Evolutionary conservation across 2,797 vertebrate genomes (phyloP), one percentile per base, ranked within the genome.

Genomic region (Gadopsis bispinosus): DNA sequence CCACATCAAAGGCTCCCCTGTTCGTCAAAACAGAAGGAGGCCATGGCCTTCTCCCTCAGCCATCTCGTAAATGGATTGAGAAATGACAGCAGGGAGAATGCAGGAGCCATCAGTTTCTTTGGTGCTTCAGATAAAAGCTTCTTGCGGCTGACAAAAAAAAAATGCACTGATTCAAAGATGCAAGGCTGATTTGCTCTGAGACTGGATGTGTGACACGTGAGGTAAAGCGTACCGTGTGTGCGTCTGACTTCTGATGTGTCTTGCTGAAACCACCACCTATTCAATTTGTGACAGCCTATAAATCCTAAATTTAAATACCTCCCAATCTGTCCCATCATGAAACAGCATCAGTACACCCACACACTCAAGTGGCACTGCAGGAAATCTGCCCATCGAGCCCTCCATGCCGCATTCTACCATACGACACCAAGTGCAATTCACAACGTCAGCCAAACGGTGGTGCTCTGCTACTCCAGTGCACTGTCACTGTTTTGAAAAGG

Each of bases 401-500:
- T 16, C 54, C n/a, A 5, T 84, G 73, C 75, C 8, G 69, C 83
- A 77, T 74, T 80, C 47, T n/a, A 20, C 58, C 20, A 8, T 5
- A 72, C 51, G n/a, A 48, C 48, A 79, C 55, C 45, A 41, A 60
- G 11, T 88, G 91, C 87, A 90, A 56, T 79, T 59, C 56, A 54
- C 5, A 0, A 0, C 22, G 1, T 55, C 22, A 7, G 35, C 87
- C 95, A 94, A 83, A 89, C 90, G 94, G 93, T 93, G 94, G 94
- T 79, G 92, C 94, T 92, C 87, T 92, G 79, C 77, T 75, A 82
- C 92, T 89, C 93, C 85, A 16, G 33, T 83, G 75, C 7, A 17
- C 55, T 26, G 29, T 61, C 14, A 1, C 11, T 48, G 35, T 39
- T 82, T 31, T 14, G n/a, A 73, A 53, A 64, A 14, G 20, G 51